A percentile compares a stretch with the other conserved stretches of the same genome.
Conservation (phyloP, 2,797 vertebrate species). For the Oreonectes daqikongensis region DNA sequence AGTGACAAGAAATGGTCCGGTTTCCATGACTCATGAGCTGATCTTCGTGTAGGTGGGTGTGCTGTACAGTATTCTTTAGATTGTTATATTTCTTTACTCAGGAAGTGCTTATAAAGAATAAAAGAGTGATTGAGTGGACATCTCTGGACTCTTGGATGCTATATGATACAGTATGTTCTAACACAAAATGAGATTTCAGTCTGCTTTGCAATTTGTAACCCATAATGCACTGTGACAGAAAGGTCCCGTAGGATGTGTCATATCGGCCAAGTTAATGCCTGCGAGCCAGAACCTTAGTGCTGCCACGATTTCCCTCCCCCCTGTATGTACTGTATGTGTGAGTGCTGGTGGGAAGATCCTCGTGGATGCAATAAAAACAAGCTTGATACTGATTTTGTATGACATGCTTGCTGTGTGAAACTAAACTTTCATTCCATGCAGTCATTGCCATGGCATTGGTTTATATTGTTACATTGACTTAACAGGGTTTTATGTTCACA, state of each 20-base stretch:
- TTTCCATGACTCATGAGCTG: slow-evolving; percentile 40
- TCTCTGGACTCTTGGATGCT: slow-evolving; percentile 3
- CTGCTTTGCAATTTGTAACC: slow-evolving; percentile 38
- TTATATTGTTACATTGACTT: slow-evolving; percentile 15
- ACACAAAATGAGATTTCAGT: slow-evolving; percentile 40
- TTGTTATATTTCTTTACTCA: neutral
- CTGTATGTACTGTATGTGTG: slow-evolving; percentile 25
- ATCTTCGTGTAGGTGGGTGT: neutral
- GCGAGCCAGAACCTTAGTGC: slow-evolving; percentile 21
- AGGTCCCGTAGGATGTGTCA: slow-evolving; percentile 36
- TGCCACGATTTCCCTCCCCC: slow-evolving; percentile 32
- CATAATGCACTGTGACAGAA: slow-evolving; percentile 38
- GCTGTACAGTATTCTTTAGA: neutral
- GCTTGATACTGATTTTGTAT: slow-evolving; percentile 35
- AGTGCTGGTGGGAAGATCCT: slow-evolving; percentile 32
- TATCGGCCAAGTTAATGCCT: slow-evolving; percentile 27
- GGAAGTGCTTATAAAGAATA: neutral
- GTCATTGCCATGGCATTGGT: slow-evolving; percentile 29
- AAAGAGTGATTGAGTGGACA: neutral
- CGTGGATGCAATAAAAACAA: slow-evolving; percentile 38
- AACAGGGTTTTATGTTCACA: slow-evolving; percentile 32
- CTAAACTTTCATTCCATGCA: slow-evolving; percentile 46
- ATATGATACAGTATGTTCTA: slow-evolving; percentile 28
- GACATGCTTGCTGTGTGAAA: slow-evolving; percentile 37
- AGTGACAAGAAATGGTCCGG: slow-evolving; percentile 23